Base-by-base conservation (phyloP, 2,797 vertebrate genomes). In the Coendou prehensilis region DNA sequence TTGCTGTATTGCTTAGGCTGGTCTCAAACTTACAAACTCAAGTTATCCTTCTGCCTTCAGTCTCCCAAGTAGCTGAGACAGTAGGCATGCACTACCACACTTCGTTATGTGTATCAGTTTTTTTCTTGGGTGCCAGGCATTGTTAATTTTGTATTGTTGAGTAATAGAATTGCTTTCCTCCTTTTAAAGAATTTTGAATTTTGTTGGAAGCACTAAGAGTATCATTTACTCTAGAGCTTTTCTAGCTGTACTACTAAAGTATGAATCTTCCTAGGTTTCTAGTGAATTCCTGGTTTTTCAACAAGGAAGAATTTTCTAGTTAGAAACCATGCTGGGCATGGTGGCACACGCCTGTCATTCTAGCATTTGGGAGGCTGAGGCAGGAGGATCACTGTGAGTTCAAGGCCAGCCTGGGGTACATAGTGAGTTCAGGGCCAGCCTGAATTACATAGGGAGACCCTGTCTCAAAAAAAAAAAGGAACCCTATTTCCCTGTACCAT, bases 81-180 rank as follows among this genome's bases (percentile, higher is more conserved):
- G 1, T 30, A 50, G 26, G 26, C 45, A 30, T 50, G 45, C 13
- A 47, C 73, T 76, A 9, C 45, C 13, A 47, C 22, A 76, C 14
- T 26, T 76, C 26, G 7, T 45, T 30, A 17, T 50, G 26, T 28
- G 11, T 47, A 50, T 50, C 26, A 28, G 14, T 28, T 76, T 81
- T 11, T 82, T 82, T 41, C 52, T 89, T 89, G 61, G 54, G 71
- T 87, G 37, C 15, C 75, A 20, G 33, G 41, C 80, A 50, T 87
- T 79, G 37, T 64, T 82, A 91, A 80, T 88, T 75, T 83, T 93
- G 71, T 57, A 50, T 47, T 61, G 6, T 64, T 86, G 37, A 82
- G 11, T 54, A 15, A 28, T 71, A n/a, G 26, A 52, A 20, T 54
- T 93, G 73, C 73, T 57, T 75, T 91, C 9, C 33, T 88, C 54